These are phyloP conservation scores for Oreocharis arfaki DNA, from an alignment of 2,113 vertebrate species.

Conservation along the genomic window DNA sequence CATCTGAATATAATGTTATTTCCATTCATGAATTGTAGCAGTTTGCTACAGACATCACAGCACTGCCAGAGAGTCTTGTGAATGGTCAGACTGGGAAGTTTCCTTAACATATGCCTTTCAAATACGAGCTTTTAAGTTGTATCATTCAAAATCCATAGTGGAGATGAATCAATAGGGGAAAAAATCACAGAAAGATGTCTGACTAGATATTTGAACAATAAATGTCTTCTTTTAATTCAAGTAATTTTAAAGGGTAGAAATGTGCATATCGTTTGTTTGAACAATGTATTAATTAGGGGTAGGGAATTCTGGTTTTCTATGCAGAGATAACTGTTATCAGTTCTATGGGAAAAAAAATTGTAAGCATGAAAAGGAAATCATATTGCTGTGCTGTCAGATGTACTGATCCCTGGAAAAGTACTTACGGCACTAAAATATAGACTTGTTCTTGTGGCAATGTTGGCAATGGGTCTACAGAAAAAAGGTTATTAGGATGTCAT, in stretches of 20 bases:
- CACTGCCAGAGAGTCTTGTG: not conserved
- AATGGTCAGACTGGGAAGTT: not conserved
- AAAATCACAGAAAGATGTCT: not conserved
- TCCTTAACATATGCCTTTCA: not conserved
- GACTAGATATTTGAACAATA: not conserved
- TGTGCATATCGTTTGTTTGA: not conserved
- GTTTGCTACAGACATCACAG: not conserved
- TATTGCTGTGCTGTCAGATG: not conserved
- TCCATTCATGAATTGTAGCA: not conserved
- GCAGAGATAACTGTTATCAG: not conserved
- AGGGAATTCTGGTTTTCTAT: not conserved
- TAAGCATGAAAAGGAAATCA: not conserved
- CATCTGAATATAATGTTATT: not conserved
- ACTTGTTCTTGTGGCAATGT: not conserved
- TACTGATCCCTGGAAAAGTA: not conserved
- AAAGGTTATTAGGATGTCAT: not conserved
- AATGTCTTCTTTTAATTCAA: not conserved
- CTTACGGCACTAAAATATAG: not conserved
- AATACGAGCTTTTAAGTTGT: not conserved
- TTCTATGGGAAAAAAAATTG: not conserved
- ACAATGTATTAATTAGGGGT: not conserved
- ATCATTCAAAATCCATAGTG: not conserved
- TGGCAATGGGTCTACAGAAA: not conserved
- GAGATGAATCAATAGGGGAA: not conserved
- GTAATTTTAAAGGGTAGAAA: not conserved